phyloP scores from a whole-genome alignment of 1,140 invertebrate species.

The Argopecten irradians region DNA sequence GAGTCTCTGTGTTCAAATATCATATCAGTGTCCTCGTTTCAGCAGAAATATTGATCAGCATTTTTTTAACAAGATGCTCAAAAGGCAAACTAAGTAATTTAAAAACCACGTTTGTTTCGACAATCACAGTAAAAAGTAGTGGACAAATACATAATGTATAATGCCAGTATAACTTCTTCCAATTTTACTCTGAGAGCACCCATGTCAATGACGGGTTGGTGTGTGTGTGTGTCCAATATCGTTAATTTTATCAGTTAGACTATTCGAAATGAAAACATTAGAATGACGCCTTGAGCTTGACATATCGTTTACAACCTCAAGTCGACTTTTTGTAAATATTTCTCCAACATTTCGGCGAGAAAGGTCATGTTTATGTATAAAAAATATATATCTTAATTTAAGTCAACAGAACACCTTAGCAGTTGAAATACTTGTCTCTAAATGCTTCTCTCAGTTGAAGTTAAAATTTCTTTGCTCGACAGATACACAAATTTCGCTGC shows the following conservation, averaged over 20 bases:
- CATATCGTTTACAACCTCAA: not conserved
- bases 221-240: too few species aligned
- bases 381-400: not conserved
- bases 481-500: conserved; percentile 8
- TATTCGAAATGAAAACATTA: too few species aligned
- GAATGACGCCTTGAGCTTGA: too few species aligned
- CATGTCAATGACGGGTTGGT: too few species aligned
- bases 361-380: not conserved
- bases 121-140: too few species aligned
- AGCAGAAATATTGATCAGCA: not conserved
- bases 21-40: not conserved
- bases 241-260: too few species aligned
- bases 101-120: too few species aligned
- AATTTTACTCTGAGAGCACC: too few species aligned
- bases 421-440: not conserved
- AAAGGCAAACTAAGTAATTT: too few species aligned
- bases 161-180: too few species aligned
- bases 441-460: not conserved
- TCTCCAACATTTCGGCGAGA: not conserved
- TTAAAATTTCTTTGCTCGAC: not conserved
- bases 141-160: too few species aligned
- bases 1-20: not conserved
- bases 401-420: not conserved
- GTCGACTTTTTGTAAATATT: not conserved
- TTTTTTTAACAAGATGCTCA: too few species aligned